phyloP scores from a whole-genome alignment of 2,113 vertebrate species.

The Aleadryas rufinucha region DNA sequence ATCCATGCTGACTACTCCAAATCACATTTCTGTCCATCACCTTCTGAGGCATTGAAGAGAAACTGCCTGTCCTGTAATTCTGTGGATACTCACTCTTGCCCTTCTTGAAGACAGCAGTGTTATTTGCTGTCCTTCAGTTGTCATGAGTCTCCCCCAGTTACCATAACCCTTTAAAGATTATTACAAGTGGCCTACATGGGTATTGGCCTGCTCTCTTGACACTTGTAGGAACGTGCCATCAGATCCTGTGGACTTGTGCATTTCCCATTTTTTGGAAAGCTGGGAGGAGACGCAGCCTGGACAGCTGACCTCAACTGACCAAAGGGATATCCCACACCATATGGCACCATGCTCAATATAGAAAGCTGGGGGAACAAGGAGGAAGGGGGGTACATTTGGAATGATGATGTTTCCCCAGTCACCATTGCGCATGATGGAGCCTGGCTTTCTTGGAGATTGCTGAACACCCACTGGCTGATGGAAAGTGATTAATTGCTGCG shows the following conservation, averaged over 20 bases:
- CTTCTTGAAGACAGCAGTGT: neutral
- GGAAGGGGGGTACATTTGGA: neutral
- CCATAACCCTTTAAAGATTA: neutral
- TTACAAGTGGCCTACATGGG: neutral
- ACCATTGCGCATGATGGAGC: neutral
- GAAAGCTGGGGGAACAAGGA: neutral
- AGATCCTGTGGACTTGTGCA: neutral
- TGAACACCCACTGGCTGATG: neutral
- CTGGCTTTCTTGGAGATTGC: neutral
- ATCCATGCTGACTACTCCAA: neutral
- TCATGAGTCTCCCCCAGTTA: neutral
- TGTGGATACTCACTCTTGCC: neutral
- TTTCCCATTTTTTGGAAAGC: neutral
- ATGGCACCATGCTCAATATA: neutral
- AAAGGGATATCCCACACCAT: neutral
- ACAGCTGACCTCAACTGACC: neutral
- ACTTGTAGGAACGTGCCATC: neutral
- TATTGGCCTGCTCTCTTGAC: neutral
- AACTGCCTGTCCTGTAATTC: neutral
- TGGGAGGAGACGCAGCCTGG: neutral
- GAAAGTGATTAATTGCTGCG: too few species aligned
- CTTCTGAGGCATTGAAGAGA: neutral
- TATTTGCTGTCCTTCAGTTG: neutral
- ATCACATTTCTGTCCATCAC: neutral
- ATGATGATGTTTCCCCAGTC: neutral